Conservation (phyloP, 1,140 invertebrate genomes). For the Arctopsyche grandis region DNA sequence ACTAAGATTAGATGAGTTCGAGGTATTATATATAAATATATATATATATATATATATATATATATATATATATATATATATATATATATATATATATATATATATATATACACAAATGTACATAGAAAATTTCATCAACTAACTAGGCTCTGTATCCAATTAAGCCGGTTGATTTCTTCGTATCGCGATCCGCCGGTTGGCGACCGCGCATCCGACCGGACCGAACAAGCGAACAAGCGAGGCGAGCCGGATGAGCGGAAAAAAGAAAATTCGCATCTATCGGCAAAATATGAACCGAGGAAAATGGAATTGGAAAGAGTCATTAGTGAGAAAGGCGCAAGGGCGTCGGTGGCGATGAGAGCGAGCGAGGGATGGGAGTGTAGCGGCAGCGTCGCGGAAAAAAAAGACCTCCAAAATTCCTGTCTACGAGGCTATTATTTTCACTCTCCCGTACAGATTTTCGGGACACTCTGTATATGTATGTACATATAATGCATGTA, state of each 20-base stretch:
- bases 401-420: conserved; percentile 35
- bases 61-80: too few relatives aligned
- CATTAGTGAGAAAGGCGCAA: conserved; percentile 44
- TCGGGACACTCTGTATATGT: conserved; percentile 14
- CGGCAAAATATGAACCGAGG: conserved; percentile 50
- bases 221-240: background rate
- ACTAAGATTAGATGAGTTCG: too few relatives aligned
- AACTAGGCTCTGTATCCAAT: too few relatives aligned
- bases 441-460: conserved; percentile 32
- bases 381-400: background rate
- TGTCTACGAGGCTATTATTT: conserved; percentile 39
- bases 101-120: too few relatives aligned
- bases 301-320: conserved; percentile 49
- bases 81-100: too few relatives aligned
- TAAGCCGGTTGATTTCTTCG: too few relatives aligned
- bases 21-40: too few relatives aligned
- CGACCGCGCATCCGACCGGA: background rate
- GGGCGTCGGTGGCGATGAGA: background rate
- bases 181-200: background rate
- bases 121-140: too few relatives aligned
- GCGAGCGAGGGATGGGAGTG: background rate
- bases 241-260: conserved; percentile 14
- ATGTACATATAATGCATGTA: background rate
- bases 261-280: conserved; percentile 44
- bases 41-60: too few relatives aligned